Base-by-base conservation (phyloP, 2,888 invertebrate genomes). In the Coelopa pilipes region DNA sequence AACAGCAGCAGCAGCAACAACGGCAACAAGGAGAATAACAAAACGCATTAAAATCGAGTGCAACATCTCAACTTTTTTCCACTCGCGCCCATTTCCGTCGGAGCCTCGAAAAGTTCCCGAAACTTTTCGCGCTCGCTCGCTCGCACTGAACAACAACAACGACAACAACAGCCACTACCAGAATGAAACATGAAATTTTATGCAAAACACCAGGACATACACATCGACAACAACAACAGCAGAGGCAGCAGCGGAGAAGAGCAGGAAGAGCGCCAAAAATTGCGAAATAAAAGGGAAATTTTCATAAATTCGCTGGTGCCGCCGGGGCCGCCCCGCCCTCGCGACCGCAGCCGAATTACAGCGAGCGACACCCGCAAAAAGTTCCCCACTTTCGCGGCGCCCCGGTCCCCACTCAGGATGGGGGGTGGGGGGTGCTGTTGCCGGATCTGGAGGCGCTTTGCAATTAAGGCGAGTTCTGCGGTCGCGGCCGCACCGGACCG, bases 391-490 rank as follows among this genome's bases (percentile, higher is more conserved):
- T 59, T 66, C 34, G 70, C 24, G 62, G 49, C 59, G 72, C 67
- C 2, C 34, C 34, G 34, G 4, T 7, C 34, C 34, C 34, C 34
- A 2, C 34, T 34, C 34, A 4, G 34, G 4, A 4, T 34, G 4
- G 34, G 34, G 7, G 34, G 34, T 7, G 34, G 34, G 19, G 10
- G 24, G 53, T 15, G 11, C 46, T 50, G 50, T 63, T 50, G 15
- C 9, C 34, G 15, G 15, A 13, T n/a, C 19, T 50, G n/a, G 34
- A 21, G 78, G 77, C 78, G 76, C 78, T 79, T 80, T 77, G 79
- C 79, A 80, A 79, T 80, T 80, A 79, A 76, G 77, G 78, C 78
- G 68, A 77, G 74, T 76, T 78, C 76, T 76, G 73, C 70, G 76
- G 76, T 72, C 1, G 57, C 45, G 75, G 60, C 34, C 34, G 34